Evolutionary conservation across 2,888 invertebrate genomes (phyloP).

Genomic region (Escarpia spicata): DNA sequence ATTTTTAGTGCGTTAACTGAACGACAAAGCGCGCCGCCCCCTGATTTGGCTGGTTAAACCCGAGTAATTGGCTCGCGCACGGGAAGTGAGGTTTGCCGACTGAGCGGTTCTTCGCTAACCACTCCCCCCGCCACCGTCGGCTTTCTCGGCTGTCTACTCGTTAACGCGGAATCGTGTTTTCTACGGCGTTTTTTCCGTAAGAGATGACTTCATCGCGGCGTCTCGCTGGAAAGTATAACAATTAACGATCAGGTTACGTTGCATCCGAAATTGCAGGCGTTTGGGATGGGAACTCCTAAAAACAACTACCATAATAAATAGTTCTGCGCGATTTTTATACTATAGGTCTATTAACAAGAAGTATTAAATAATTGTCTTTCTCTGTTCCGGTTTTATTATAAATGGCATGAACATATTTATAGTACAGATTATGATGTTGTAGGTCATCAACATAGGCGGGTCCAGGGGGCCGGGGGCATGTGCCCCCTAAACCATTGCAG

Average conservation of each 20-base stretch:
- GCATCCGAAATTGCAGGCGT: neutral
- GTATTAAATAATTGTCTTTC: too few species aligned
- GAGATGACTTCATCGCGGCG: neutral
- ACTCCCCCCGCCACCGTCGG: neutral
- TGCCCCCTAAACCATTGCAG: too few species aligned
- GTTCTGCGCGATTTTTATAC: neutral
- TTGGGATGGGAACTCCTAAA: neutral
- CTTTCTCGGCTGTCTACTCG: neutral
- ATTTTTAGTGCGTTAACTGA: neutral
- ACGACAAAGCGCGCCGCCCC: neutral
- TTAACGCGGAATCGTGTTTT: slow-evolving; percentile 3
- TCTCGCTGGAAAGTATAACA: neutral
- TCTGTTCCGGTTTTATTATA: too few species aligned
- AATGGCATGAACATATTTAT: too few species aligned
- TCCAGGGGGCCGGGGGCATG: too few species aligned
- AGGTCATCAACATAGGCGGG: too few species aligned
- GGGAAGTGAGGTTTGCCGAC: neutral
- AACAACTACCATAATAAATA: neutral
- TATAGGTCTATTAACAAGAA: neutral
- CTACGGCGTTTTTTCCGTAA: neutral
- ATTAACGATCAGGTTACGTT: neutral
- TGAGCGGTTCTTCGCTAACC: neutral
- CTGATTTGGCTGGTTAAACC: slow-evolving; percentile 10
- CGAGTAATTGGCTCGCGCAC: neutral
- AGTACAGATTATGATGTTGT: too few species aligned